Conservation (phyloP, 2,797 vertebrate genomes). For the Sarcoramphus papa region DNA sequence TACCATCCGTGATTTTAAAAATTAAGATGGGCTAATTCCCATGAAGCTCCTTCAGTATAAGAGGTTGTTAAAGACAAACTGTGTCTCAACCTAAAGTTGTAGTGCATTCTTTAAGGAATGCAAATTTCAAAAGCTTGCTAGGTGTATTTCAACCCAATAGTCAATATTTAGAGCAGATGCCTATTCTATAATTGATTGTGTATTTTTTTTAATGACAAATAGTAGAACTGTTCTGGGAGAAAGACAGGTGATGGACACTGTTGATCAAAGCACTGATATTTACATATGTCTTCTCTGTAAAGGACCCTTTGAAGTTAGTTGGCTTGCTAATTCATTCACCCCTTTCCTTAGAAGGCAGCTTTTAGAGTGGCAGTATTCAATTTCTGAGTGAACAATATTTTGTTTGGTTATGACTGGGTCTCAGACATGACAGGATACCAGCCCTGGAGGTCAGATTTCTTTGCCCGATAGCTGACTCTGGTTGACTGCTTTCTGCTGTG, state of each 20-base stretch:
- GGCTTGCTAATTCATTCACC: not conserved
- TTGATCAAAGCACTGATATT: constrained; percentile 37
- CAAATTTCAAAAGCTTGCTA: not conserved
- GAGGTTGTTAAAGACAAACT: not conserved
- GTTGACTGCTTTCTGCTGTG: constrained; percentile 5
- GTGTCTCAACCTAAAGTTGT: not conserved
- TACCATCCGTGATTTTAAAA: not conserved
- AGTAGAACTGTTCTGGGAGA: not conserved
- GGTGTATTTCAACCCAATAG: constrained; percentile 7
- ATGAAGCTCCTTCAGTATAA: not conserved
- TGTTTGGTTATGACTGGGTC: not conserved
- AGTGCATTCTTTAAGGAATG: not conserved
- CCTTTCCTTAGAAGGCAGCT: not conserved
- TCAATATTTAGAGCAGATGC: not conserved
- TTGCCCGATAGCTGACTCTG: not conserved
- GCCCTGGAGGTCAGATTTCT: not conserved
- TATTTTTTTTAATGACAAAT: not conserved
- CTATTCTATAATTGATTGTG: constrained; percentile 11
- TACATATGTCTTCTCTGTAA: not conserved
- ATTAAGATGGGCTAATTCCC: not conserved
- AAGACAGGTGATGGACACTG: not conserved
- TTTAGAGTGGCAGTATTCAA: not conserved
- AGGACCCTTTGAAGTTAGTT: not conserved
- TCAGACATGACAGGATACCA: not conserved
- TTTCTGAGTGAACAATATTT: not conserved